Evolutionary conservation across 2,888 invertebrate species (phyloP).

Genomic region (Mythimna albipuncta): DNA sequence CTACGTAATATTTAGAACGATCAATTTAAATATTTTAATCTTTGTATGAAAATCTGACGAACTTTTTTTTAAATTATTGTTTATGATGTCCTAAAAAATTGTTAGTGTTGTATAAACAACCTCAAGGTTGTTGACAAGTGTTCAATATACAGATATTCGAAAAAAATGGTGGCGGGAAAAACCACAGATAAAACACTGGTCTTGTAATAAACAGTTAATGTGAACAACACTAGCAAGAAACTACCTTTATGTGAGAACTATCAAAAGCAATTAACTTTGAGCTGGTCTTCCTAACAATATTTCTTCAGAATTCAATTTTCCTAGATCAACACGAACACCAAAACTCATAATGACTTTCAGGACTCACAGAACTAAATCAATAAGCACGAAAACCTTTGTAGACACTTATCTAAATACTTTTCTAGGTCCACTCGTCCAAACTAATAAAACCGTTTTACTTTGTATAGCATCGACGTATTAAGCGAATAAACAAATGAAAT

Average conservation of each 20-base stretch:
- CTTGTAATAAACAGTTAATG: background rate
- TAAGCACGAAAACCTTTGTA: background rate
- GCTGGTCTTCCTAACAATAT: background rate
- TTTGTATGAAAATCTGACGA: too few species aligned
- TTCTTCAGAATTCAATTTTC: constrained; percentile 6
- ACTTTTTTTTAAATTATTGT: too few species aligned
- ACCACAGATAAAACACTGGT: background rate
- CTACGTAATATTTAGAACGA: too few species aligned
- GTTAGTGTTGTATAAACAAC: too few species aligned
- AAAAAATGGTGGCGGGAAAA: background rate
- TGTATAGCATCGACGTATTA: constrained; percentile 36
- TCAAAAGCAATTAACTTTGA: background rate
- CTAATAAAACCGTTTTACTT: constrained; percentile 48
- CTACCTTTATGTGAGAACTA: background rate
- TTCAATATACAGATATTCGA: background rate
- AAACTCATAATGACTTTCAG: constrained; percentile 10
- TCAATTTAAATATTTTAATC: too few species aligned
- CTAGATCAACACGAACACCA: constrained; percentile 17
- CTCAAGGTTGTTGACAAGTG: too few species aligned
- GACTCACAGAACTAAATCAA: constrained; percentile 20
- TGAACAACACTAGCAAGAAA: background rate
- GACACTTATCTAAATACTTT: constrained; percentile 9
- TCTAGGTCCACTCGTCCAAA: constrained; percentile 2
- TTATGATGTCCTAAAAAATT: too few species aligned
- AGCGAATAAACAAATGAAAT: constrained; percentile 50